Evolutionary conservation across 2,113 vertebrate species (phyloP).

Genomic region (Chlamydotis undulata): DNA sequence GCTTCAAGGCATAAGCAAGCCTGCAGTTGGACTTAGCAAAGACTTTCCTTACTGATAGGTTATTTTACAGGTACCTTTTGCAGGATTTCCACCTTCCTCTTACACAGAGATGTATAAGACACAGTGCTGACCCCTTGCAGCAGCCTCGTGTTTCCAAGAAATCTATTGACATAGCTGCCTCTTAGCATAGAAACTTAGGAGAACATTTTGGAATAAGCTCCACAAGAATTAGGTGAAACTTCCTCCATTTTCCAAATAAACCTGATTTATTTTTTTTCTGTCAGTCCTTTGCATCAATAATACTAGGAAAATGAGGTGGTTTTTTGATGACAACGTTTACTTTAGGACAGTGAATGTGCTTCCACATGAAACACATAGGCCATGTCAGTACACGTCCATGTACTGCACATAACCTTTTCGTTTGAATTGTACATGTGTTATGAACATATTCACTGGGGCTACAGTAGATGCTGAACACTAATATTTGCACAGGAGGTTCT

Average conservation of each 20-base stretch:
- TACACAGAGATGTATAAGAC: background rate
- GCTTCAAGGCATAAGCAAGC: background rate
- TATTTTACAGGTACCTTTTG: background rate
- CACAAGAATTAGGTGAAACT: background rate
- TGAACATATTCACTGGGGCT: background rate
- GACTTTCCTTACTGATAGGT: background rate
- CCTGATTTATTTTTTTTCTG: background rate
- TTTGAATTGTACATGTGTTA: slow-evolving; percentile 44
- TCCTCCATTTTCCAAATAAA: background rate
- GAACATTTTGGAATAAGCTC: background rate
- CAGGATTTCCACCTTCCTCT: background rate
- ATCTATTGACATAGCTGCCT: background rate
- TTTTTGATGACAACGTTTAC: slow-evolving; percentile 29
- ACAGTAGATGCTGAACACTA: slow-evolving; percentile 26
- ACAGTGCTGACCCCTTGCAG: background rate
- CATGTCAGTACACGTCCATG: slow-evolving; percentile 51
- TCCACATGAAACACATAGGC: slow-evolving; percentile 47
- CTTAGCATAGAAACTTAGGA: background rate
- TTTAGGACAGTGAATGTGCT: slow-evolving; percentile 61
- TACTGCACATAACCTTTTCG: slow-evolving; percentile 58
- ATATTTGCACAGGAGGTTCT: slow-evolving; percentile 60
- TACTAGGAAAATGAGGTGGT: background rate
- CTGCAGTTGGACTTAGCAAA: background rate
- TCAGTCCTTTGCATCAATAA: background rate
- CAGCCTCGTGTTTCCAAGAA: background rate